Evolutionary conservation across 2,113 vertebrate species (phyloP).

Genomic region (Butastur rufipennis): DNA sequence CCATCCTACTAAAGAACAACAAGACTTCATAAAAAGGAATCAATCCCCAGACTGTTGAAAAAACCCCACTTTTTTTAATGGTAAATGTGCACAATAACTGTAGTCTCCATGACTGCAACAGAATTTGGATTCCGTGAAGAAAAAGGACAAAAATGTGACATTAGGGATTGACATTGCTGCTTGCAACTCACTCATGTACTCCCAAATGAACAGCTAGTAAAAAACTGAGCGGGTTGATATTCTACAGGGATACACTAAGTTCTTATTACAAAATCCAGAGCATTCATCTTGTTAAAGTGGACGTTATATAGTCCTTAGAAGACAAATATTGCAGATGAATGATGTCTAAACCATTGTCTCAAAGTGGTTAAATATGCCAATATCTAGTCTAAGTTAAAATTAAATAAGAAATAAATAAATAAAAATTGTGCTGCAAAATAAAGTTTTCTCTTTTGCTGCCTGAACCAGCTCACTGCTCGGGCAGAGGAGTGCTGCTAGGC

Average conservation of each 20-base stretch:
- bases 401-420: neutral
- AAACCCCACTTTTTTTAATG: accelerated
- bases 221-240: neutral
- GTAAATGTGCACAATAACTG: neutral
- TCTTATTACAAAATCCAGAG: neutral
- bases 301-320: neutral
- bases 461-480: neutral
- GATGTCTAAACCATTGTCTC: neutral
- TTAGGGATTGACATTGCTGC: neutral
- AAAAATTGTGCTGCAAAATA: neutral
- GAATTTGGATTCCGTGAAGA: neutral
- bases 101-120: neutral
- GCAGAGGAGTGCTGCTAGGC: neutral
- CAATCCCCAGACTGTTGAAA: neutral
- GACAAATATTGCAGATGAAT: neutral
- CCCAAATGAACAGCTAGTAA: neutral
- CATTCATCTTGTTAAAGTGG: neutral
- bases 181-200: neutral
- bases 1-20: neutral
- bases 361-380: neutral
- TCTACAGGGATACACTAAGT: neutral
- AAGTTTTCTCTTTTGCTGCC: neutral
- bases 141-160: neutral
- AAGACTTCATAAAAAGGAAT: neutral
- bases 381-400: neutral